Evolutionary conservation across 2,797 vertebrate species (phyloP), one percentile per base, ranked within the genome.

Genomic region (Petrocephalus sullivani): DNA sequence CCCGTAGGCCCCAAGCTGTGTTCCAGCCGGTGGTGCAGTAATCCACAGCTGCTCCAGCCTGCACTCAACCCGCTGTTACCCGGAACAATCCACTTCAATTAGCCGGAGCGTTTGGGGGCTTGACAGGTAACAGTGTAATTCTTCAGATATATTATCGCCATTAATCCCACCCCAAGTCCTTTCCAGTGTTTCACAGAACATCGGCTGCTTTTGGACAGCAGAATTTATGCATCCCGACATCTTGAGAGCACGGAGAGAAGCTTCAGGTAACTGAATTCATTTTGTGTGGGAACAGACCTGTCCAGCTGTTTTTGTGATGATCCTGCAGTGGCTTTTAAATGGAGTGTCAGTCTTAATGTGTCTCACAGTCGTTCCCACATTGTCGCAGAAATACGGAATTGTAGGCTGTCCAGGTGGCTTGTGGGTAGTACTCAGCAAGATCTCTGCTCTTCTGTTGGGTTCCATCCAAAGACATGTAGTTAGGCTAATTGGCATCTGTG

Each of bases 121-220:
- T 81, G 75, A 81, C 75, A 81, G 75, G 75, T 81, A 81, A 49
- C 75, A 81, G 75, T 37, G 41, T 81, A 46, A 49, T 81, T 49
- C 75, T 49, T 49, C 75, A 81, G 75, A 49, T 19, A 81, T 81
- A 81, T 81, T 49, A 8, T 81, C 16, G 37, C 46, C 19, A 49
- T 81, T 49, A 81, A 81, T 81, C 75, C 75, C 3, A 7, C 75
- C 37, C 19, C 16, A 81, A 46, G 41, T 81, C 49, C 75, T n/a
- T 81, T 81, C 16, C n/a, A 81, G 49, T 49, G 41, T 49, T 49
- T 81, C 19, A 9, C 75, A 49, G 75, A 81, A 46, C 41, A 81
- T 49, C 37, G n/a, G 75, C 16, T 81, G 75, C 19, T 49, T 49
- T 81, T 81, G 41, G 19, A 81, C 75, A 49, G n/a, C 51, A 56